Evolutionary conservation across 2,888 invertebrate species (phyloP).

Genomic region (Limnephilus lunatus): DNA sequence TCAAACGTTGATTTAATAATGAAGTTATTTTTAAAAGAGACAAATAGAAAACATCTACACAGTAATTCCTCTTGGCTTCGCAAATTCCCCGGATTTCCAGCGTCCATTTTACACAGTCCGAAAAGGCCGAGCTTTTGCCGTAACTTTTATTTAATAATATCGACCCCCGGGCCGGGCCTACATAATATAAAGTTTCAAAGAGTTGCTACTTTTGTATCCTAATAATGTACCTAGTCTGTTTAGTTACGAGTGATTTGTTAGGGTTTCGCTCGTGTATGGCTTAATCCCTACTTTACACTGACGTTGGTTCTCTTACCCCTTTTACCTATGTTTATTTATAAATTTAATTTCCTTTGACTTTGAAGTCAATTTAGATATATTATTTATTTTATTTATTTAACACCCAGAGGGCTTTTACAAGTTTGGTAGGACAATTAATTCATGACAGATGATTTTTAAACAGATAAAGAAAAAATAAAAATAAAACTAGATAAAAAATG

Average conservation of each 20-base stretch:
- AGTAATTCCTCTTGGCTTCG: background rate
- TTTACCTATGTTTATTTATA: background rate
- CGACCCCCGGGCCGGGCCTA: background rate
- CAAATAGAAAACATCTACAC: background rate
- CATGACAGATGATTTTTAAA: no score
- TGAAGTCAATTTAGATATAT: background rate
- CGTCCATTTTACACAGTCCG: background rate
- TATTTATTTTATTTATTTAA: background rate
- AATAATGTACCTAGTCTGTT: background rate
- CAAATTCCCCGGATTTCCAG: background rate
- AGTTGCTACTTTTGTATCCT: background rate
- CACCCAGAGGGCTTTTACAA: no score
- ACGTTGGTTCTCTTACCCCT: background rate
- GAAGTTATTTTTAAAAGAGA: constrained; percentile 3
- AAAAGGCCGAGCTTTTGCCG: background rate
- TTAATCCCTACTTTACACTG: background rate
- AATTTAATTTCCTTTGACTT: background rate
- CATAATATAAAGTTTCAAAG: background rate
- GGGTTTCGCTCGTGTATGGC: background rate
- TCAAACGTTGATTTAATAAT: constrained; percentile 12
- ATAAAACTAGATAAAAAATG: no score
- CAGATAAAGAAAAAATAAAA: no score
- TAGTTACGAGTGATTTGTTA: background rate
- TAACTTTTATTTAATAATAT: background rate
- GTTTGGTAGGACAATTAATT: no score